Percentiles rank a stretch among this genome's conserved stretches.
These are phyloP conservation scores for Momotus momota DNA, from an alignment of 2,797 vertebrate genomes.

Conservation along the genomic window DNA sequence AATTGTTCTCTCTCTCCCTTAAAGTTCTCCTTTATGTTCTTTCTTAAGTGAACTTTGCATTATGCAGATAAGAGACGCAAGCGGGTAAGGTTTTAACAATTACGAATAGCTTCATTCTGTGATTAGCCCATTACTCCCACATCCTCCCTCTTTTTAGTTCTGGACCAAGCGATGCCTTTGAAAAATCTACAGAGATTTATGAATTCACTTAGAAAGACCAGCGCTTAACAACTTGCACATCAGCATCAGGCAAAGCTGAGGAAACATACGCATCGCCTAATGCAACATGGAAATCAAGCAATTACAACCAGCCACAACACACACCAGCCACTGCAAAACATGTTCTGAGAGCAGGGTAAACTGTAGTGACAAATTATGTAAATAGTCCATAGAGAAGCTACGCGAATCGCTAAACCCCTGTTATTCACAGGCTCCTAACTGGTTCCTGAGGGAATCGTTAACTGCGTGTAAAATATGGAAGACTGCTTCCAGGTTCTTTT, in stretches of 20 bases:
- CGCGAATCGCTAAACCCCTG: neutral
- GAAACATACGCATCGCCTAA: neutral
- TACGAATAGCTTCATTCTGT: constrained; percentile 71
- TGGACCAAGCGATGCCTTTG: constrained; percentile 52
- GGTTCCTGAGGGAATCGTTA: neutral
- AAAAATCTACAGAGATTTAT: constrained; percentile 24
- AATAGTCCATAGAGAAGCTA: neutral
- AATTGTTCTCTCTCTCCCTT: neutral
- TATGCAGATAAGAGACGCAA: constrained; percentile 69
- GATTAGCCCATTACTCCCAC: constrained; percentile 53
- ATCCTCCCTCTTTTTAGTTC: constrained; percentile 31
- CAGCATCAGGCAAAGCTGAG: neutral
- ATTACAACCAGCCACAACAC: neutral
- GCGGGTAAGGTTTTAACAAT: constrained; percentile 62
- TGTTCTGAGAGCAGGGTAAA: neutral
- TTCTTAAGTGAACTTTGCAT: constrained; percentile 41
- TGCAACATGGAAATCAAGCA: neutral
- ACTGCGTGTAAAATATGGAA: neutral
- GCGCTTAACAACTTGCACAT: neutral
- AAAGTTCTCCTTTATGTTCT: neutral
- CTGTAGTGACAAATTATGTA: neutral
- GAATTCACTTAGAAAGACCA: constrained; percentile 40
- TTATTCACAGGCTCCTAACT: neutral
- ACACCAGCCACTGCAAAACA: neutral
- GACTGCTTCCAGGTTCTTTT: constrained; percentile 11